Conservation (phyloP, 2,888 invertebrate genomes). For the Caenorhabditis sp. region DNA sequence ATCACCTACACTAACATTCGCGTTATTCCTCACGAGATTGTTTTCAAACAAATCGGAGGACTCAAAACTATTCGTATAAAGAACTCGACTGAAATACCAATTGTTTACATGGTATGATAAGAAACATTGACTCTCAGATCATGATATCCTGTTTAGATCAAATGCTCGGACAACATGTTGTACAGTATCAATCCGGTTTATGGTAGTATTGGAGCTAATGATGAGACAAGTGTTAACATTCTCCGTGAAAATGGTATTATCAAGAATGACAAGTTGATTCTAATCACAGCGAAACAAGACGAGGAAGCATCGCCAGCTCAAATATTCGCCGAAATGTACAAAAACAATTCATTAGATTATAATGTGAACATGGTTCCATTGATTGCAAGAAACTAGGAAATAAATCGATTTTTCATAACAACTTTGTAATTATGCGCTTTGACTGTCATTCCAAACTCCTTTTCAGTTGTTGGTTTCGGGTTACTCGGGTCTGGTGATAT, state of each 20-base stretch:
- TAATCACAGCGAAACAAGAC: constrained; percentile 16
- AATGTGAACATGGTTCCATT: constrained; percentile 32
- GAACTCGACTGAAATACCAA: constrained; percentile 26
- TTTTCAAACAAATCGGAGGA: constrained; percentile 34
- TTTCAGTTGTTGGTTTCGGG: constrained; percentile 16
- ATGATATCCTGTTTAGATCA: constrained; percentile 4
- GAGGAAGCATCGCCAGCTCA: constrained; percentile 7
- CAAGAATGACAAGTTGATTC: constrained; percentile 34
- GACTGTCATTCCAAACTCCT: constrained; percentile 34
- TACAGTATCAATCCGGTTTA: constrained; percentile 38
- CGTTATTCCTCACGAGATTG: constrained; percentile 26
- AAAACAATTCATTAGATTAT: constrained; percentile 25
- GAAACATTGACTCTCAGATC: neutral
- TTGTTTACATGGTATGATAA: constrained; percentile 14
- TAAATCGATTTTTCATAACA: constrained; percentile 18
- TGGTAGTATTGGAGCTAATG: constrained; percentile 24
- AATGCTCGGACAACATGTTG: constrained; percentile 44
- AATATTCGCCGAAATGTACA: constrained; percentile 15
- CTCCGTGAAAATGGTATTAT: constrained; percentile 31
- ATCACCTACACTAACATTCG: constrained; percentile 30
- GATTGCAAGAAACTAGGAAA: neutral
- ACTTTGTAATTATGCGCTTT: constrained; percentile 30
- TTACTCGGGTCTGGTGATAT: constrained; percentile 15
- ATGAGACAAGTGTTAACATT: constrained; percentile 24
- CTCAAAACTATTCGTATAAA: constrained; percentile 21